Evolutionary conservation across 2,113 vertebrate genomes (phyloP), one percentile per base, ranked within the genome.

Genomic region (Scalopus aquaticus): DNA sequence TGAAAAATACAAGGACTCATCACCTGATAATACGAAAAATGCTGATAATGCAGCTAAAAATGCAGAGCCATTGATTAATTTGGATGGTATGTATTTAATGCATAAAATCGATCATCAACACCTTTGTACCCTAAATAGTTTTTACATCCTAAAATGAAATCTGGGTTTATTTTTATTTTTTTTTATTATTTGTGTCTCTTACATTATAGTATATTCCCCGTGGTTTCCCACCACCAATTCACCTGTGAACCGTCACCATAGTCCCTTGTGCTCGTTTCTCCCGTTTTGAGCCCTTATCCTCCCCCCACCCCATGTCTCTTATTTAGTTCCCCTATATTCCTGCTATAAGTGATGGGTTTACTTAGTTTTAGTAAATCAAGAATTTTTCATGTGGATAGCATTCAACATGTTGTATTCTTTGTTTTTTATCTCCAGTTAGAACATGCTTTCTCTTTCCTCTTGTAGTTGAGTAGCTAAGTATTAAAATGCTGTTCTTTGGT

Each of bases 1-100:
- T 98, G 99, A 99, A 11, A 99, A 99, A 60, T 99, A 99, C 44
- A 99, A 99, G 98, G 99, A 99, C 89, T 98, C 98, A 72, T 98
- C 97, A 65, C 98, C 99, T 9, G 98, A 99, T 32, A 98, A 98
- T 58, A 97, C 98, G 51, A 99, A 98, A 97, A 98, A 97, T 16
- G 62, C 98, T 54, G 98, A 98, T 77, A 98, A 98, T n/a, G 96
- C 98, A 28, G 98, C 98, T 20, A 99, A 99, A 96, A 98, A 98
- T 0, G 96, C 97, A 13, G 99, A 99, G 81, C 99, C 99, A 0
- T 98, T 99, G 93, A 97, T 99, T 79, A 99, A 99, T 96, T 98
- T 99, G 72, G 99, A 99, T 94, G 98, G 99, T 99, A 97, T 99
- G 99, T 97, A 44, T 74, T 51, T 49, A 46, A 44, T 72, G 0